phyloP scores from a whole-genome alignment of 2,797 vertebrate species.

The Anguilla pacifica region DNA sequence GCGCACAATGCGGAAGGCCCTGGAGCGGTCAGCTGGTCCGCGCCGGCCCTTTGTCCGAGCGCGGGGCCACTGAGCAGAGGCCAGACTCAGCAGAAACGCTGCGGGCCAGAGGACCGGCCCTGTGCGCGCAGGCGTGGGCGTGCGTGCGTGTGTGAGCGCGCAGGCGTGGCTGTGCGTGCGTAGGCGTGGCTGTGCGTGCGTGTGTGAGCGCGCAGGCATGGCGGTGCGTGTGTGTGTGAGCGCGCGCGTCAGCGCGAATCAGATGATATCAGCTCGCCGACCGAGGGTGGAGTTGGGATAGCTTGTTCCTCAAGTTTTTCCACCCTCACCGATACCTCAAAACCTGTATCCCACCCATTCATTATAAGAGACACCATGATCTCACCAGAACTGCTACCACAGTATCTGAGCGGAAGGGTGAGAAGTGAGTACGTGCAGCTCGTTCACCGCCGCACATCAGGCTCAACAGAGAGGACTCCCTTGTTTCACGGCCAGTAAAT shows the following conservation, averaged over 20 bases:
- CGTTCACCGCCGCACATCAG: not conserved
- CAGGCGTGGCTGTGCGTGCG: not conserved
- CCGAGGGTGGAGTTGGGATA: not conserved
- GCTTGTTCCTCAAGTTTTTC: not conserved
- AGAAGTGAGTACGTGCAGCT: not conserved
- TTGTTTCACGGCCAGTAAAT: not conserved
- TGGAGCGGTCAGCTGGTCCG: conserved; percentile 39
- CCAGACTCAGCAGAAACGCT: conserved; percentile 43
- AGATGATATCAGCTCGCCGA: not conserved
- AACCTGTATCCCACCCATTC: not conserved
- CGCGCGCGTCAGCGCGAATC: not conserved
- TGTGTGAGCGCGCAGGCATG: not conserved
- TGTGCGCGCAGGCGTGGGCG: not conserved
- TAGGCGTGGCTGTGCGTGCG: not conserved
- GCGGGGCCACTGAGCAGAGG: conserved; percentile 23
- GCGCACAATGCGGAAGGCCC: conserved; percentile 44
- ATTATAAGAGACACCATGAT: not conserved
- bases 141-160: not conserved
- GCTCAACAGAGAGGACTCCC: not conserved
- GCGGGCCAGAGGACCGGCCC: conserved; percentile 2
- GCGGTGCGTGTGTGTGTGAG: not conserved
- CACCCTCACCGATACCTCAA: not conserved
- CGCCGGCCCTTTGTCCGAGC: conserved; percentile 3
- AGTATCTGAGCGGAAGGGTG: not conserved
- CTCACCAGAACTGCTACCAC: not conserved